Conservation (phyloP, 2,888 invertebrate species). For the Chymomyza procnemis region DNA sequence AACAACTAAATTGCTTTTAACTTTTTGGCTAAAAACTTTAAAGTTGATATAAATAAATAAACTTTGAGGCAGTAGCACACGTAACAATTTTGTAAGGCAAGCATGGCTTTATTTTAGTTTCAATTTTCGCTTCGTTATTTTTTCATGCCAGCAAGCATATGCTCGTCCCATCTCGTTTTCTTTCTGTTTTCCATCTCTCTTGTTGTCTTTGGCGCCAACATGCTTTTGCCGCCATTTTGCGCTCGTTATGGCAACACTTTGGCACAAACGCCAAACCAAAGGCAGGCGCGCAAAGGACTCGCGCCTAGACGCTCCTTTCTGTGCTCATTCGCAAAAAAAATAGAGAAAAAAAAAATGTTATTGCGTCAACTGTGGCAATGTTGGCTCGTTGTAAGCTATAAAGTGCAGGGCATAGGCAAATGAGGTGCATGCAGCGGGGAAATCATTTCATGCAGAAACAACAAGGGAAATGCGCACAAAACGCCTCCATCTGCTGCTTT, state of each 20-base stretch:
- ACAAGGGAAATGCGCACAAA: conserved; percentile 69
- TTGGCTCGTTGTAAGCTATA: conserved; percentile 59
- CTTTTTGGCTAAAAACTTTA: conserved; percentile 59
- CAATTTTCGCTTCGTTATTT: conserved; percentile 73
- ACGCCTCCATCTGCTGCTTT: conserved; percentile 34
- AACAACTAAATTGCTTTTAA: conserved; percentile 38
- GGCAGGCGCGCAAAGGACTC: conserved; percentile 61
- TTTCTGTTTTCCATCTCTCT: conserved; percentile 15
- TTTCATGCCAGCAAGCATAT: conserved; percentile 43
- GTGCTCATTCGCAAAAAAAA: conserved; percentile 10
- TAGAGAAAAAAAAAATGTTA: conserved; percentile 48
- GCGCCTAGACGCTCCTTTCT: conserved; percentile 27
- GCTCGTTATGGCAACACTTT: conserved; percentile 73
- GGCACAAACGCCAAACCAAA: conserved; percentile 45
- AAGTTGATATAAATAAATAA: conserved; percentile 68
- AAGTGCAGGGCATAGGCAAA: conserved; percentile 24
- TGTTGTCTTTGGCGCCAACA: conserved; percentile 57
- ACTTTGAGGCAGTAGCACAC: conserved; percentile 48
- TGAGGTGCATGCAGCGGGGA: conserved; percentile 28
- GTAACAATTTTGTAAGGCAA: conserved; percentile 68
- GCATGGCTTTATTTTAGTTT: conserved; percentile 74
- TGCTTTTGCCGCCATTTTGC: conserved; percentile 70
- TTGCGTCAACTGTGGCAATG: conserved; percentile 36
- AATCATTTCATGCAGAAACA: conserved; percentile 71
- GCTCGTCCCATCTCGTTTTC: conserved; percentile 20